Conservation (phyloP, 2,797 vertebrate species). For the Aldrovandia affinis region DNA sequence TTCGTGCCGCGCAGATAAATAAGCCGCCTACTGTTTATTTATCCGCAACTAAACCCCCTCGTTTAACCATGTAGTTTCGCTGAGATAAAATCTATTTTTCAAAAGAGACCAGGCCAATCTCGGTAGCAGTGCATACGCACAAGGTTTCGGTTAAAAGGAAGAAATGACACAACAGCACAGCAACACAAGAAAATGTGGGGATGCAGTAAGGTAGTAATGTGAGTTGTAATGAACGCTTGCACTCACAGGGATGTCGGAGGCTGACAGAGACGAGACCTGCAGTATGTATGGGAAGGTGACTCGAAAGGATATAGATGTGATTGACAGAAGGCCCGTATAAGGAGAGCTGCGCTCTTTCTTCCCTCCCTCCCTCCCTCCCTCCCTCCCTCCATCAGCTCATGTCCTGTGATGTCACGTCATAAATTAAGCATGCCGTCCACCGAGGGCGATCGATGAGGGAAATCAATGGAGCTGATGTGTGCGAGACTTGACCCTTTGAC, state of each 20-base stretch:
- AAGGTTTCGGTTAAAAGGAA: background rate
- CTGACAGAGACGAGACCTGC: background rate
- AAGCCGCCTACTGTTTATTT: background rate
- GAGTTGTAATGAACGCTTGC: no score
- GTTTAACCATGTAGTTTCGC: background rate
- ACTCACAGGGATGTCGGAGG: background rate
- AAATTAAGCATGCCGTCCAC: constrained; percentile 33
- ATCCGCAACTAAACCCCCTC: no score
- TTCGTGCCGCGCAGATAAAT: background rate
- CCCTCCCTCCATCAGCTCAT: constrained; percentile 5
- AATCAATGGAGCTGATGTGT: constrained; percentile 44
- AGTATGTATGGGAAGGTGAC: background rate
- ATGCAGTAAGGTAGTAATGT: no score
- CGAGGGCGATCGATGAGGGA: constrained; percentile 31
- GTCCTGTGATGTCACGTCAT: constrained; percentile 7
- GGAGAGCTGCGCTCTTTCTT: background rate
- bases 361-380: background rate
- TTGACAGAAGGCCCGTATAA: background rate
- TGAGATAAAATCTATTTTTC: background rate
- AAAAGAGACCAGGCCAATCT: background rate
- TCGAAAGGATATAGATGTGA: background rate
- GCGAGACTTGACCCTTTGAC: constrained; percentile 40
- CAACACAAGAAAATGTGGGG: no score
- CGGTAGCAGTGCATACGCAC: background rate
- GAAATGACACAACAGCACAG: background rate